Conservation (phyloP, 2,797 vertebrate genomes). For the Arctocebus calabarensis region DNA sequence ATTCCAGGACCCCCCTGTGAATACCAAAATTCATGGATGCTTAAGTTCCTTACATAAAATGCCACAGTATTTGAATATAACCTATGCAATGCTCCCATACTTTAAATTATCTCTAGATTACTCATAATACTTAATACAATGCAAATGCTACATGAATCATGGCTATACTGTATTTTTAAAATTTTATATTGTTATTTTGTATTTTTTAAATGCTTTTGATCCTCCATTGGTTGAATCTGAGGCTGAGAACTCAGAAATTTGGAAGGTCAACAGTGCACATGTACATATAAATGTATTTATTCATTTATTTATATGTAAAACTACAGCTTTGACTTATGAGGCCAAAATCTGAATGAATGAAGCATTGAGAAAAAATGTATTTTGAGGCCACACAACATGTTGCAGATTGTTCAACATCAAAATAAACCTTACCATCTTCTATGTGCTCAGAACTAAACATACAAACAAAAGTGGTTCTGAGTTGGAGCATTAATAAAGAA, state of each 20-base stretch:
- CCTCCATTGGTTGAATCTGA: neutral
- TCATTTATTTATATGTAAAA: neutral
- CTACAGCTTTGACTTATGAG: neutral
- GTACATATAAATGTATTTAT: neutral
- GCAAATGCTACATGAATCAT: neutral
- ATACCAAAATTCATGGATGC: neutral
- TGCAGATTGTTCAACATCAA: neutral
- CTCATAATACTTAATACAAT: neutral
- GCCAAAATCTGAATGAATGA: neutral
- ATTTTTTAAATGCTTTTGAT: neutral
- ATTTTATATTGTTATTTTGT: neutral
- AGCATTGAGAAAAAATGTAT: neutral
- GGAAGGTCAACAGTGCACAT: neutral
- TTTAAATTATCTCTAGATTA: neutral
- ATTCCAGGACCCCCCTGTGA: neutral
- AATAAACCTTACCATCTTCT: neutral
- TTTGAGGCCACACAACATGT: neutral
- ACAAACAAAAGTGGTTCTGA: neutral
- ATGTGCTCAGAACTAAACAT: neutral
- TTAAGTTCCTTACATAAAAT: neutral
- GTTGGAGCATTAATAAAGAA: neutral
- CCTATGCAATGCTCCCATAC: neutral
- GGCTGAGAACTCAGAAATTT: neutral
- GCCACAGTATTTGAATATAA: neutral
- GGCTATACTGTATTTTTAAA: neutral